Evolutionary conservation across 2,113 vertebrate genomes (phyloP), one percentile per base, ranked within the genome.

Genomic region (Poeciliopsis retropinna): DNA sequence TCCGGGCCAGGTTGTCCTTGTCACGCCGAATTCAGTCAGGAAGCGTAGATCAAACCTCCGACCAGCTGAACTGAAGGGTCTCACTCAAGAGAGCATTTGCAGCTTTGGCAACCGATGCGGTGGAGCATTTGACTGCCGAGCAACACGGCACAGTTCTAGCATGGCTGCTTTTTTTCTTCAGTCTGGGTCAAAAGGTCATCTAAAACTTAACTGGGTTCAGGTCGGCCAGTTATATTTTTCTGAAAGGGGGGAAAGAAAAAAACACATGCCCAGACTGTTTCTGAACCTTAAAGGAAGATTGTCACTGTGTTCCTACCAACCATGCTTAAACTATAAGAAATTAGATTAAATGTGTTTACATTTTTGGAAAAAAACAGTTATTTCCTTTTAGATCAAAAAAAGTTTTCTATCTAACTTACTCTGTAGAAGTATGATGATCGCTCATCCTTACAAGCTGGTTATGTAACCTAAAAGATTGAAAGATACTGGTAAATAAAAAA

Each of bases 1-100:
- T 70, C 62, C 22, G 74, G 76, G 3, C 47, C 67, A 72, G 68
- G 79, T 75, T 87, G 81, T 79, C 78, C 86, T 82, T 81, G 83
- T 87, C 77, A 62, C 75, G 62, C 28, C 60, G 57, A 70, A 76
- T 85, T 82, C 79, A 69, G 69, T 73, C 63, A 69, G 67, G 60
- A 19, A 60, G 71, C 69, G 0, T 67, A 83, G 65, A 81, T 87
- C 77, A 85, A 84, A 82, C 72, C 72, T 68, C 9, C 71, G 62
- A 57, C 70, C 61, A 47, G 60, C 61, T 61, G 72, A 82, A 64
- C 68, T 29, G 64, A 25, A 4, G 70, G 10, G 19, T 27, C 28
- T 76, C 0, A 71, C 64, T 13, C 22, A 1, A 7, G 34, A 60
- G 47, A 70, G 72, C 62, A 37, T 63, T 67, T 63, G 19, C n/a